These are phyloP conservation scores for Neostethus bicornis DNA, from an alignment of 2,797 vertebrate genomes.

Conservation along the genomic window DNA sequence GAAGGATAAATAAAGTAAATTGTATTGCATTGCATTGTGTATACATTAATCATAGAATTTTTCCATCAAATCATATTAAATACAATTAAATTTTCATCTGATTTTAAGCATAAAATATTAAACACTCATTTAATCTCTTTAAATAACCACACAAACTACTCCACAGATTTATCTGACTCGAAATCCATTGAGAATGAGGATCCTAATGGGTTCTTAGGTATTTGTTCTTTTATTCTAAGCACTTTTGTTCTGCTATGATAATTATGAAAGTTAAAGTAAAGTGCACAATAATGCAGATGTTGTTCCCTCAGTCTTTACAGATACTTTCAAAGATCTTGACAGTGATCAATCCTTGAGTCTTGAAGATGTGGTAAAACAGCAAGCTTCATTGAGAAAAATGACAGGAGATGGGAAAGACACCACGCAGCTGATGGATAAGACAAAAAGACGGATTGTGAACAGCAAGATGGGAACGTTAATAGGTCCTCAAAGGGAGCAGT, in stretches of 20 bases:
- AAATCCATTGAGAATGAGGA: constrained; percentile 40
- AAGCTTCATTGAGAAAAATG: constrained; percentile 4
- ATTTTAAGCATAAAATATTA: background rate
- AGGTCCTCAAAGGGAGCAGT: constrained; percentile 2
- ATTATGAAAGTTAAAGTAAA: constrained; percentile 37
- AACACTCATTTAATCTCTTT: background rate
- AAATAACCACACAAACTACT: background rate
- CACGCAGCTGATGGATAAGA: constrained; percentile 4
- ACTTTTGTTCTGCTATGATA: background rate
- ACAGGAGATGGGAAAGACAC: constrained; percentile 2
- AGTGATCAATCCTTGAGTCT: constrained; percentile 55
- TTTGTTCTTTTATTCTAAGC: background rate
- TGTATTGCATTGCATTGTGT: too few species aligned
- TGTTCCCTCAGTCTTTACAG: constrained; percentile 16
- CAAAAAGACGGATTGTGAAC: constrained; percentile 15
- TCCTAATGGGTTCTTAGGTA: constrained; percentile 31
- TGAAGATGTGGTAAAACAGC: constrained; percentile 15
- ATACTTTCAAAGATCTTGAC: constrained; percentile 40
- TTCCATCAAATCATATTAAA: too few species aligned
- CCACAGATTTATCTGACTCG: constrained; percentile 55
- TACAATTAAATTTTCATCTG: too few species aligned
- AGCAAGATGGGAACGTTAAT: constrained; percentile 28
- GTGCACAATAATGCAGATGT: constrained; percentile 11
- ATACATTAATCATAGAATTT: too few species aligned
- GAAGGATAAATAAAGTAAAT: too few species aligned